These are phyloP conservation scores for Vidua macroura DNA, from an alignment of 2,113 vertebrate species.

Conservation along the genomic window DNA sequence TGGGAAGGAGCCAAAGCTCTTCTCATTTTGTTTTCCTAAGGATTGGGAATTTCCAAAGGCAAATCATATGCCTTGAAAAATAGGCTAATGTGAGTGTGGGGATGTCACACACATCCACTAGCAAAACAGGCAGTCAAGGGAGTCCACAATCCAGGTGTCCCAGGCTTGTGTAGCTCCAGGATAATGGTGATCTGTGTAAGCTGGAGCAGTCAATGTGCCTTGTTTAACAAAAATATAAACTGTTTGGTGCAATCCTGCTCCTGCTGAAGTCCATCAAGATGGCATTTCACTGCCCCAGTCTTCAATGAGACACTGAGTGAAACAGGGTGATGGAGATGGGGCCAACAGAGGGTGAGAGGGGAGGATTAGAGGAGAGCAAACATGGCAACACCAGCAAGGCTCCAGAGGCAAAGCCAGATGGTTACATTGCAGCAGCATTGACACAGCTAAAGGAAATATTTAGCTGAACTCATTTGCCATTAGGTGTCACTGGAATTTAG, in stretches of 20 bases:
- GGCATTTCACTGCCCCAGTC: background rate
- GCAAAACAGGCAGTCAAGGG: background rate
- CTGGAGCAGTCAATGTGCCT: background rate
- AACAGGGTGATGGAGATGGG: accelerated
- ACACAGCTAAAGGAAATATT: background rate
- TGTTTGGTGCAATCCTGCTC: background rate
- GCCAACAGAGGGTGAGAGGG: background rate
- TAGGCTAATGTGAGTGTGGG: background rate
- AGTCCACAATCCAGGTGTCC: background rate
- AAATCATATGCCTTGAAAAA: background rate
- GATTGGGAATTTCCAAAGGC: background rate
- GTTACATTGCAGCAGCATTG: accelerated
- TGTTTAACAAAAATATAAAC: background rate
- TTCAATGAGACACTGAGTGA: background rate
- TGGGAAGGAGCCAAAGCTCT: background rate
- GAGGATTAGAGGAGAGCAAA: background rate
- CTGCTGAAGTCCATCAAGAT: background rate
- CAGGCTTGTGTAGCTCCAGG: background rate
- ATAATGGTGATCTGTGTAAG: background rate
- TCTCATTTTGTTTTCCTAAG: background rate
- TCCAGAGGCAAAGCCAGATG: background rate
- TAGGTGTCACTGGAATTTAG: background rate
- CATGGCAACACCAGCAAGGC: background rate
- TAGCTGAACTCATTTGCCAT: background rate
- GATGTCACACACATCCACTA: background rate